Evolutionary conservation across 2,113 vertebrate species (phyloP).

Genomic region (Scatophagus argus): DNA sequence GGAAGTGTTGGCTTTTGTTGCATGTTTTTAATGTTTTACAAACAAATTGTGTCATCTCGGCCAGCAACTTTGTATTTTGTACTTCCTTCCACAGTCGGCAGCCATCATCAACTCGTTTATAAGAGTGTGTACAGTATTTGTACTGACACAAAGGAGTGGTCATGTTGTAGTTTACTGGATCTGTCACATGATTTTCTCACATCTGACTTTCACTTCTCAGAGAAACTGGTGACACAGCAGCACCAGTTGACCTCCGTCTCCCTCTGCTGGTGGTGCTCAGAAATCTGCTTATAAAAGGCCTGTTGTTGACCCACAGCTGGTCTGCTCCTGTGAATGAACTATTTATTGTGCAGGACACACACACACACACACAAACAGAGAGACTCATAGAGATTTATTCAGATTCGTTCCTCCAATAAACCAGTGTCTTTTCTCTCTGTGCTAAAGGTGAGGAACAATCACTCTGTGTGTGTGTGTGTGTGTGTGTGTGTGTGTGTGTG

Average conservation of each 20-base stretch:
- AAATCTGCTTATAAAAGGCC: neutral
- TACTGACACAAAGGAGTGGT: neutral
- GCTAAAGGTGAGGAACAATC: neutral
- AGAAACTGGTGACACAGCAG: neutral
- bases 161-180: neutral
- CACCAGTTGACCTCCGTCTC: constrained; percentile 1
- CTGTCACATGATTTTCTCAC: constrained; percentile 23
- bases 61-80: too few relatives aligned
- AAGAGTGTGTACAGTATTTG: neutral
- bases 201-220: neutral
- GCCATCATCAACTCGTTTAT: neutral
- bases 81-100: too few relatives aligned
- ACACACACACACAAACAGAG: constrained; percentile 11
- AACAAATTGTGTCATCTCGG: too few relatives aligned
- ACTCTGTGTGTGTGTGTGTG: neutral
- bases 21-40: too few relatives aligned
- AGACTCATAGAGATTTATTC: constrained; percentile 8
- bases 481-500: constrained; percentile 19
- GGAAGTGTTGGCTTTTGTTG: too few relatives aligned
- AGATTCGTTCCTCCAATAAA: neutral
- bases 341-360: constrained; percentile 14
- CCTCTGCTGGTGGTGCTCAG: constrained; percentile 42
- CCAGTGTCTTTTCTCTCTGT: neutral
- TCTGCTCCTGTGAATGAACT: constrained; percentile 28
- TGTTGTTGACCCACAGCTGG: constrained; percentile 50